Evolutionary conservation across 2,797 vertebrate genomes (phyloP), one percentile per base, ranked within the genome.

Genomic region (Sebastes oblongus): DNA sequence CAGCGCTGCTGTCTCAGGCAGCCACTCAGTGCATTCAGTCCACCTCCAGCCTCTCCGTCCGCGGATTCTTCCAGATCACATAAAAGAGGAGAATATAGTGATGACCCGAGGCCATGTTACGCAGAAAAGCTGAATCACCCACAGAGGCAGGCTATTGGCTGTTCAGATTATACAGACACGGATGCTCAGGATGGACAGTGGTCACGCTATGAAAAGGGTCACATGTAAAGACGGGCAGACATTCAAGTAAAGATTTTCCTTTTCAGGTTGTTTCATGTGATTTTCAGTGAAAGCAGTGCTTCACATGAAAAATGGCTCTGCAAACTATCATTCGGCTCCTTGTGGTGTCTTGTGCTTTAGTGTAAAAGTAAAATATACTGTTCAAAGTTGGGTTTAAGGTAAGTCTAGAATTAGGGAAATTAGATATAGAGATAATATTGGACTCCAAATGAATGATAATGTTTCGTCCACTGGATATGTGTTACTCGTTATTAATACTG

Each of bases 81-180:
- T 59, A 80, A 72, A 78, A 30, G 78, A 64, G 70, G 27, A 69
- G 58, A 55, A 46, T 36, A 16, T 30, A 71, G 50, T 9, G 61
- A 80, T 30, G 81, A 60, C 89, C 69, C 2, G 72, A 52, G 77
- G 89, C 61, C 52, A 29, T 50, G 62, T 67, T 69, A 55, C 3
- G 13, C 69, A 66, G 29, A 62, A 67, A 24, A 29, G 67, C 66
- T 87, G 82, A 88, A 58, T 83, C 66, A 85, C 42, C 24, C 75
- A 34, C 71, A 77, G 65, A 13, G 66, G 29, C 72, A 50, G 75
- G 64, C 59, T 74, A 14, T 62, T 58, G 77, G 82, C 71, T 25
- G 46, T 77, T 84, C 56, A n/a, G 22, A 70, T 58, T 79, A 58
- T n/a, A 64, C 56, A 16, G n/a, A 83, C 75, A 66, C 27, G 8